Evolutionary conservation across 2,113 vertebrate species (phyloP).

Genomic region (Chionis minor): DNA sequence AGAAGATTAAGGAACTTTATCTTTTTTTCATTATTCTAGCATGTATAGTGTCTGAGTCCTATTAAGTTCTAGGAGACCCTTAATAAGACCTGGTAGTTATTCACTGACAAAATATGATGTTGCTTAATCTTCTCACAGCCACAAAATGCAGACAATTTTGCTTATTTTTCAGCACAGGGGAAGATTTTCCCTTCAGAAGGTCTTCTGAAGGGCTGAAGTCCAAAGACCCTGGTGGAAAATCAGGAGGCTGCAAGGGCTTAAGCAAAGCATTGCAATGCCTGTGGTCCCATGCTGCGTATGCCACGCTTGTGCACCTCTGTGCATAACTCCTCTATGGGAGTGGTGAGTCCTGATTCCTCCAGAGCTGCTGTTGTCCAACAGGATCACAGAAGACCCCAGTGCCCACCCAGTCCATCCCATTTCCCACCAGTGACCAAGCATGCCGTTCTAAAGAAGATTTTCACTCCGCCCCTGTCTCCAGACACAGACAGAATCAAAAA

Average conservation of each 20-base stretch:
- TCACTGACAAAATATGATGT: background rate
- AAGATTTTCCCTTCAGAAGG: background rate
- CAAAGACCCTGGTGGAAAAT: background rate
- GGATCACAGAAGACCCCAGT: background rate
- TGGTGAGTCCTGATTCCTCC: background rate
- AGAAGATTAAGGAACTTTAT: background rate
- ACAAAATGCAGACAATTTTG: background rate
- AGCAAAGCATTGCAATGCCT: background rate
- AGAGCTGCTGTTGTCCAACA: background rate
- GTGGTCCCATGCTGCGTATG: background rate
- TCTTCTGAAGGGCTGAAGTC: background rate
- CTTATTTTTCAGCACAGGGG: background rate
- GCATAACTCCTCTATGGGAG: background rate
- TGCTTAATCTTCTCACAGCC: background rate
- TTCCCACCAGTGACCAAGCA: background rate
- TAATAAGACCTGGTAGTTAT: background rate
- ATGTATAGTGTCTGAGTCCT: background rate
- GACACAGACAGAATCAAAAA: background rate
- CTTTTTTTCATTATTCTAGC: background rate
- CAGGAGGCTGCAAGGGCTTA: background rate
- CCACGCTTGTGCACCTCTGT: background rate
- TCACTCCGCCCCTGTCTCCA: background rate
- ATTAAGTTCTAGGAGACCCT: background rate
- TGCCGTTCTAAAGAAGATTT: background rate
- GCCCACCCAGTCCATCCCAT: background rate